These are phyloP conservation scores for Corythucha ciliata DNA, from an alignment of 2,888 invertebrate species.

Conservation along the genomic window DNA sequence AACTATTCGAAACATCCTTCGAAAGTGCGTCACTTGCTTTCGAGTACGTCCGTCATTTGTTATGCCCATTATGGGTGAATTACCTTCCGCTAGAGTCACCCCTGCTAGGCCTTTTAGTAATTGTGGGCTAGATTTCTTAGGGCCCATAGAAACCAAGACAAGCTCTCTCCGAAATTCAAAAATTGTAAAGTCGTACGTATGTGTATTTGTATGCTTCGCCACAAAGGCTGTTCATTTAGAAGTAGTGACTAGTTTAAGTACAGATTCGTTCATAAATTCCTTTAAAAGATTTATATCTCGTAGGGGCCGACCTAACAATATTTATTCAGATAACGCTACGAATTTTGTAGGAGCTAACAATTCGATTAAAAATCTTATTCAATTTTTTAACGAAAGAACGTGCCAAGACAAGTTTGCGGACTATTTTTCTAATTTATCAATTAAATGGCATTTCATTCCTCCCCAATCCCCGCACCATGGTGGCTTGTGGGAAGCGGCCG, in stretches of 20 bases:
- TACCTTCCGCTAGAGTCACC: no score
- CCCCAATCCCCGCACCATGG: slow-evolving; percentile 36
- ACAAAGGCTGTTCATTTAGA: slow-evolving; percentile 39
- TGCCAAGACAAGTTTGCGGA: slow-evolving; percentile 22
- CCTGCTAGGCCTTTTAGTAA: no score
- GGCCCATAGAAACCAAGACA: no score
- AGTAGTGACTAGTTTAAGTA: slow-evolving; percentile 35
- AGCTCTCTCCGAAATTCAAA: no score
- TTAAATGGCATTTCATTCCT: slow-evolving; percentile 25
- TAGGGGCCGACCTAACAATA: slow-evolving; percentile 34
- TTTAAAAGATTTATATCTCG: slow-evolving; percentile 37
- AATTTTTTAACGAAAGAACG: not conserved
- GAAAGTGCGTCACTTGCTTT: no score
- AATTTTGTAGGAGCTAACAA: slow-evolving; percentile 39
- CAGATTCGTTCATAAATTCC: slow-evolving; percentile 37
- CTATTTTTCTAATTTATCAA: slow-evolving; percentile 37
- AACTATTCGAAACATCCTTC: no score
- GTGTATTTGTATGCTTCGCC: slow-evolving; percentile 35
- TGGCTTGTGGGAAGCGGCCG: slow-evolving; percentile 37
- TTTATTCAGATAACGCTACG: slow-evolving; percentile 39
- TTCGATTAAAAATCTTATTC: slow-evolving; percentile 4
- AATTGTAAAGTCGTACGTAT: slow-evolving; percentile 36
- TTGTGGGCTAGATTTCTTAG: no score
- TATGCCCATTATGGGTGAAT: no score
- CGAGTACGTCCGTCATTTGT: no score